phyloP scores from a whole-genome alignment of 2,888 invertebrate genomes.

The Cheilosia grossa region DNA sequence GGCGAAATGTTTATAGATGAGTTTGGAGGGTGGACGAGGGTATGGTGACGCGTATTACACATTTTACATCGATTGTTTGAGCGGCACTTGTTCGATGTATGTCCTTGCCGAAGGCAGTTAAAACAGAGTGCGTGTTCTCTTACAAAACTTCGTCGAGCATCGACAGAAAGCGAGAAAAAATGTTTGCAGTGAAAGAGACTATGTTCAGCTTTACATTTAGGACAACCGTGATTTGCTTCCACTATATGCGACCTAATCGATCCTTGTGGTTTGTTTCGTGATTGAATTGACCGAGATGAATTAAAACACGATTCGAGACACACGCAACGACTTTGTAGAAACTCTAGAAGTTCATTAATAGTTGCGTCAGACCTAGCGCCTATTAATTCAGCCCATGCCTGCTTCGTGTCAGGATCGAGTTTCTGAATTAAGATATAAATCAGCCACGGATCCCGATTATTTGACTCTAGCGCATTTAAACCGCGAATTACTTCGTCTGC shows the following conservation, averaged over 20 bases:
- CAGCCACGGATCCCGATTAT: no score
- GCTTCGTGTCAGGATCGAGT: no score
- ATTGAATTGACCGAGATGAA: not conserved
- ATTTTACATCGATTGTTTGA: slow-evolving; percentile 4
- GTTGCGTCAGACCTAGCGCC: no score
- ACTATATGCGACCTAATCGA: not conserved
- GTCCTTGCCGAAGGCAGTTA: slow-evolving; percentile 21
- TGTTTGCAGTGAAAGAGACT: not conserved
- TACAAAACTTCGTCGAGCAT: not conserved
- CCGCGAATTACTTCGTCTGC: no score
- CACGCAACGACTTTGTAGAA: not conserved
- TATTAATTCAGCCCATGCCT: no score
- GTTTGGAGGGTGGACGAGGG: not conserved
- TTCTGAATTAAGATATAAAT: no score
- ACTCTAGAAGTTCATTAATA: no score
- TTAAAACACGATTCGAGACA: no score
- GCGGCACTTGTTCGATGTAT: slow-evolving; percentile 18
- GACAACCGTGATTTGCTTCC: not conserved
- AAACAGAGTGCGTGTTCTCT: slow-evolving; percentile 16
- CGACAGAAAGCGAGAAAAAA: slow-evolving; percentile 9
- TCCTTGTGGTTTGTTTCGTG: not conserved
- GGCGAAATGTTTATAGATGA: no score
- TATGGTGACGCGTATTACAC: not conserved
- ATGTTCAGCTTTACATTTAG: not conserved
- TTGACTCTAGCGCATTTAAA: no score